Percentiles rank a stretch among this genome's conserved stretches.
Evolutionary conservation across 2,888 invertebrate species (phyloP).

Genomic region (Nomada fucata): DNA sequence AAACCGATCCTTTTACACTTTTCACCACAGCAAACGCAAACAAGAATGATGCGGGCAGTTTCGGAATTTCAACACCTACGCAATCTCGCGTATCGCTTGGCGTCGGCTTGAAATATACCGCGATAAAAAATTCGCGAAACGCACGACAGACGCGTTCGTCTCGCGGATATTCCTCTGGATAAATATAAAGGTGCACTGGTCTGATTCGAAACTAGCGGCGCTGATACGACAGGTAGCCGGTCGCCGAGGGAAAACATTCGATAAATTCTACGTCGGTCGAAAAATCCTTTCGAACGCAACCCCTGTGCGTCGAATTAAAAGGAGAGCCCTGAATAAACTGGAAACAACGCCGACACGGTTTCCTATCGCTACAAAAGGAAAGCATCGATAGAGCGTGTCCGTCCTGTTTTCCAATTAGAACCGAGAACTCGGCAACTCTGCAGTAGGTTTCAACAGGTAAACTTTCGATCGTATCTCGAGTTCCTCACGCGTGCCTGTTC

Average conservation of each 20-base stretch:
- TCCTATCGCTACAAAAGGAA: background rate
- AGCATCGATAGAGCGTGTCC: background rate
- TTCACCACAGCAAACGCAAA: slow-evolving; percentile 34
- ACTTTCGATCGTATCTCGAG: background rate
- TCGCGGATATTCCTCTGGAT: no score
- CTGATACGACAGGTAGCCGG: no score
- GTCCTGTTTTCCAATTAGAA: background rate
- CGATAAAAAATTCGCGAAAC: slow-evolving; percentile 26
- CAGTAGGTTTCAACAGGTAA: slow-evolving; percentile 26
- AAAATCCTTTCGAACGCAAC: background rate
- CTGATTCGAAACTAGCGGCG: no score
- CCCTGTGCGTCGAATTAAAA: background rate
- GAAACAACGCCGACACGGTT: background rate
- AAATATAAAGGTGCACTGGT: no score
- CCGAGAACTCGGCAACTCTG: background rate
- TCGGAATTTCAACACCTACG: slow-evolving; percentile 15
- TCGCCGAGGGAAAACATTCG: no score
- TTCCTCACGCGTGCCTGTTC: background rate
- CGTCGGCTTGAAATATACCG: background rate
- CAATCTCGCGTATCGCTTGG: background rate
- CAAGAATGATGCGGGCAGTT: slow-evolving; percentile 29
- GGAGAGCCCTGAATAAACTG: background rate
- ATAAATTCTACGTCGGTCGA: background rate
- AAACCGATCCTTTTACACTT: slow-evolving; percentile 7
- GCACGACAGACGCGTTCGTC: no score